Conservation (phyloP, 2,888 invertebrate species). For the Eupithecia subfuscata region DNA sequence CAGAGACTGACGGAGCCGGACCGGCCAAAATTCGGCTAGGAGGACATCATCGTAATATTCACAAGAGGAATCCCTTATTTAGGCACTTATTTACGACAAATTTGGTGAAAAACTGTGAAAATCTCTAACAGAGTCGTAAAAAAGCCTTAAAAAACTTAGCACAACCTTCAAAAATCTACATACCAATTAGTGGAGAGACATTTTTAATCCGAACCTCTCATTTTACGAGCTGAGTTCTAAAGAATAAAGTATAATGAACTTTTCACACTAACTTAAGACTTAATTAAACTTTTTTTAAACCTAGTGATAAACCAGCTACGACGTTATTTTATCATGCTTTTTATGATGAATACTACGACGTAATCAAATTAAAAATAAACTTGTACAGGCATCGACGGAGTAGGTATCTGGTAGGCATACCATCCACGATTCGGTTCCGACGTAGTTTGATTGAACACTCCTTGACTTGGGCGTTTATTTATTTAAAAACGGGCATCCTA, state of each 20-base stretch:
- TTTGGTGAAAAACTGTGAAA: neutral
- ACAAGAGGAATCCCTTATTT: neutral
- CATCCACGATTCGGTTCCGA: neutral
- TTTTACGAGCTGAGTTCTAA: conserved; percentile 32
- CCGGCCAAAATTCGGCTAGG: neutral
- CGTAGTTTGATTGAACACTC: neutral
- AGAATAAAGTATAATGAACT: conserved; percentile 36
- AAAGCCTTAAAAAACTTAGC: conserved; percentile 19
- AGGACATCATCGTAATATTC: neutral
- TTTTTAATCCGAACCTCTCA: conserved; percentile 27
- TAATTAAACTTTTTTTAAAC: conserved; percentile 33
- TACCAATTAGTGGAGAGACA: conserved; percentile 22
- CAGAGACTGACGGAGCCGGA: neutral
- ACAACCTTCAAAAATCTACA: conserved; percentile 17
- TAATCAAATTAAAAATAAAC: neutral
- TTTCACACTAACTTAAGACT: conserved; percentile 33
- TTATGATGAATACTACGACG: neutral
- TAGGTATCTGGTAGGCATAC: neutral
- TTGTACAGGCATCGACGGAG: neutral
- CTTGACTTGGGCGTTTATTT: neutral
- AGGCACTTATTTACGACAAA: neutral
- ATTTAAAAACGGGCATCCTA: too few species aligned
- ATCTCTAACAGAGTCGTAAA: neutral
- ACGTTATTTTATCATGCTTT: conserved; percentile 9
- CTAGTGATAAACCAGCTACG: conserved; percentile 12